phyloP scores from a whole-genome alignment of 2,797 vertebrate genomes.

The Aphelocoma californica region DNA sequence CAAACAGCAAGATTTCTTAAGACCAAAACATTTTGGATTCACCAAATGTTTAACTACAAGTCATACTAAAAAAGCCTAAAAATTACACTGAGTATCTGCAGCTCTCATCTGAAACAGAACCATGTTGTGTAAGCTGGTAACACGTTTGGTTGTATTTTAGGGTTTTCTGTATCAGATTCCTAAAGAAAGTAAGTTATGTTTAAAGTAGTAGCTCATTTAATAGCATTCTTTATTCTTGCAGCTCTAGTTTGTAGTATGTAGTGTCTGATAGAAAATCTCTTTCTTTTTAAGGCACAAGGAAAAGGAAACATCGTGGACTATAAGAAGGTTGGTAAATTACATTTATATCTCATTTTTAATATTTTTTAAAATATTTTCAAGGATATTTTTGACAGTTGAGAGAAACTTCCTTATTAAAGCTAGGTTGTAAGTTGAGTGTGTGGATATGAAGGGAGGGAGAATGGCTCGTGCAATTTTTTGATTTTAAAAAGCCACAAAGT shows the following conservation, averaged over 20 bases:
- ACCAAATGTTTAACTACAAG: conserved; percentile 1
- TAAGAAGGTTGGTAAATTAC: conserved; percentile 81
- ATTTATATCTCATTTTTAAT: not conserved
- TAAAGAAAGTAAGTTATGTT: not conserved
- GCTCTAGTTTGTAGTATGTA: not conserved
- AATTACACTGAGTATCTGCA: not conserved
- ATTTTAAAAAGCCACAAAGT: not conserved
- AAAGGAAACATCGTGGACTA: conserved; percentile 84
- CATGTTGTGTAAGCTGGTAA: not conserved
- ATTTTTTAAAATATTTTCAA: not conserved
- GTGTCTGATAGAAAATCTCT: conserved; percentile 24
- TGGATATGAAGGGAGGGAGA: not conserved
- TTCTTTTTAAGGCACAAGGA: conserved; percentile 82
- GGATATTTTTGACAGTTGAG: not conserved
- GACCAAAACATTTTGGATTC: not conserved
- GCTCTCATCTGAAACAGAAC: not conserved
- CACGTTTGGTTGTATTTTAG: not conserved
- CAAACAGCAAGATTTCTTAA: conserved; percentile 15
- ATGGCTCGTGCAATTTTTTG: not conserved
- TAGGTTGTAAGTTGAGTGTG: not conserved
- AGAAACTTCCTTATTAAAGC: not conserved
- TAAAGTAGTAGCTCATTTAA: not conserved
- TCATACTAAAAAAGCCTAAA: not conserved
- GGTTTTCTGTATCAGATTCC: not conserved
- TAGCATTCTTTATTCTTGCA: conserved; percentile 31